Base-by-base conservation (phyloP, 2,888 invertebrate species). In the Pemphredon lugubris region DNA sequence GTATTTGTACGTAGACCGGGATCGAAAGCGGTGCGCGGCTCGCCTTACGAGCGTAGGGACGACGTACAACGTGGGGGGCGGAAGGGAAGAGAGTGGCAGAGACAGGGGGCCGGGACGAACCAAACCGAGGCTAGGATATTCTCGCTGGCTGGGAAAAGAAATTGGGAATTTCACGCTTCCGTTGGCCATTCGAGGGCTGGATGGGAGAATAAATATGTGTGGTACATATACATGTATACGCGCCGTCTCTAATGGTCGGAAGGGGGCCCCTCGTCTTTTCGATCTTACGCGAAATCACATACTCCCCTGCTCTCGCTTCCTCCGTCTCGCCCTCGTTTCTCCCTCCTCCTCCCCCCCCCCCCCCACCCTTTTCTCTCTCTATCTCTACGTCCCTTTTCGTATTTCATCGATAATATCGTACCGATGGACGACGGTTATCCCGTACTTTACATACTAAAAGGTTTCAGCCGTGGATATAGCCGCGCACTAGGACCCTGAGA, bases 91-190 rank as follows among this genome's bases (percentile, higher is more conserved):
- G 53, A 54, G 60, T 42, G 67, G 42, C 34, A 34, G 68, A 70
- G 51, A 57, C 51, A 53, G 63, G 48, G n/a, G 60, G 37, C 34
- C 53, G 67, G 68, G 68, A 51, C 68, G 66, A 63, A 69, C 42
- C 68, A 64, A 63, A 69, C 42, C 50, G 48, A 60, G 55, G 45
- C 64, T 63, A 40, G 73, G 79, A 82, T 84, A 82, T 83, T 83
- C 81, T 74, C 77, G 74, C 61, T 58, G 79, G 77, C 79, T 77
- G 82, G 83, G 83, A 84, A 85, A 86, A 87, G 87, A 85, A 88
- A 88, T 87, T 88, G 86, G 83, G 85, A 87, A 87, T 88, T 88
- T 88, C 87, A 88, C 88, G 87, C 87, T 88, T 84, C 86, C 85
- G 83, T 86, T 88, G 84, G 83, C 84, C 83, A 84, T 83, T 85